Conservation (phyloP, 2,113 vertebrate genomes). For the Alaudala cheleensis region DNA sequence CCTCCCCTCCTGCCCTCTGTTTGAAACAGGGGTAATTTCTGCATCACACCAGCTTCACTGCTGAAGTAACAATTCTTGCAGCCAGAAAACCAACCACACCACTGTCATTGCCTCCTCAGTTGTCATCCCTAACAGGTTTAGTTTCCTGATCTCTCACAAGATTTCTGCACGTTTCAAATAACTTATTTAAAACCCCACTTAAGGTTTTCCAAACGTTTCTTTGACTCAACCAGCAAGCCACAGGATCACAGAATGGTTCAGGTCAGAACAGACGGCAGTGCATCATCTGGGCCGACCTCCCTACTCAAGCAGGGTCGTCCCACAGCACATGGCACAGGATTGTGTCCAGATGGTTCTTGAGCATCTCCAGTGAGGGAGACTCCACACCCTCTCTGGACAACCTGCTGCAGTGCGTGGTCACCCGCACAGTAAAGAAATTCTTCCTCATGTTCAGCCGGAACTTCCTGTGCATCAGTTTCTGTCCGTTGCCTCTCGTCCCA, state of each 20-base stretch:
- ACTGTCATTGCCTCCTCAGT: too few relatives aligned
- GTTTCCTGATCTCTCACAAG: background rate
- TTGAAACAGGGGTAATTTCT: background rate
- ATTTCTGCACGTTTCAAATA: background rate
- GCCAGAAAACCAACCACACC: fast-evolving
- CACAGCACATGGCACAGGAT: fast-evolving
- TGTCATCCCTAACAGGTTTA: fast-evolving
- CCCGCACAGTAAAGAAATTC: background rate
- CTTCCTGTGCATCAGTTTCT: background rate
- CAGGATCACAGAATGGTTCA: background rate
- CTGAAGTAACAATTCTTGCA: background rate
- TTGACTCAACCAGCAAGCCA: fast-evolving
- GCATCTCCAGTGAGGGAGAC: background rate
- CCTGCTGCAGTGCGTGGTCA: fast-evolving
- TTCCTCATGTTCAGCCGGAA: background rate
- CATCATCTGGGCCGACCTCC: fast-evolving
- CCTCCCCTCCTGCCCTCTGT: background rate
- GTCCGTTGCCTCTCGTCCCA: fast-evolving
- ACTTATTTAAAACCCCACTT: background rate
- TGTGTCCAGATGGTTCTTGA: fast-evolving
- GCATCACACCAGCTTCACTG: background rate
- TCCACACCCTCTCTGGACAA: background rate
- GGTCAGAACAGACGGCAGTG: background rate
- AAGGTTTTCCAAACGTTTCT: background rate
- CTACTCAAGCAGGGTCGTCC: fast-evolving